A percentile compares a stretch with the other conserved stretches of the same genome.
phyloP scores from a whole-genome alignment of 2,113 vertebrate genomes.

The Gymnobelideus leadbeateri region DNA sequence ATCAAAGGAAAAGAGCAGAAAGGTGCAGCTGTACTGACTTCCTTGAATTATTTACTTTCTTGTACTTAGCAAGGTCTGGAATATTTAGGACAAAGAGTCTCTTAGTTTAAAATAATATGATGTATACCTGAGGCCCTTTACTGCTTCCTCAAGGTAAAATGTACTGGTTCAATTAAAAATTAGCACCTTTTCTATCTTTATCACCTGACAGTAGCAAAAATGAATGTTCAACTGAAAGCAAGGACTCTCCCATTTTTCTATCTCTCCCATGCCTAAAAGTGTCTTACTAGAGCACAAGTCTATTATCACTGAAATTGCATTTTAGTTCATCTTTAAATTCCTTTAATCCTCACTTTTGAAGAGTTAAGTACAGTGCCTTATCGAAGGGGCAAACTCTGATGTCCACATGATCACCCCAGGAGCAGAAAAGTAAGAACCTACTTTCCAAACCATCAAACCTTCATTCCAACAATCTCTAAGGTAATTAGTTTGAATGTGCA shows the following conservation, averaged over 20 bases:
- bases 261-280: not conserved
- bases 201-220: not conserved
- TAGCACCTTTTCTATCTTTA: not conserved
- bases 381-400: slow-evolving; percentile 13
- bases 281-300: not conserved
- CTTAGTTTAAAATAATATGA: not conserved
- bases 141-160: not conserved
- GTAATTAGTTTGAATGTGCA: not conserved
- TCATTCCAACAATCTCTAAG: slow-evolving; percentile 2
- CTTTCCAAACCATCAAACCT: slow-evolving; percentile 24
- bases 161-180: not conserved
- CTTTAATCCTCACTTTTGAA: not conserved
- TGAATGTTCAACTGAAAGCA: not conserved
- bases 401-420: slow-evolving; percentile 1
- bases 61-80: not conserved
- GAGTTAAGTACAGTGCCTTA: not conserved
- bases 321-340: not conserved
- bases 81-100: not conserved
- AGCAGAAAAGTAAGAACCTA: not conserved
- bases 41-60: not conserved
- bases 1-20: not conserved
- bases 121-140: not conserved
- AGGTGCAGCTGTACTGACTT: not conserved
- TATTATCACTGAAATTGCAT: not conserved
- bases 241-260: not conserved